phyloP scores from a whole-genome alignment of 2,113 vertebrate genomes.

The Xyliphius kryptos region DNA sequence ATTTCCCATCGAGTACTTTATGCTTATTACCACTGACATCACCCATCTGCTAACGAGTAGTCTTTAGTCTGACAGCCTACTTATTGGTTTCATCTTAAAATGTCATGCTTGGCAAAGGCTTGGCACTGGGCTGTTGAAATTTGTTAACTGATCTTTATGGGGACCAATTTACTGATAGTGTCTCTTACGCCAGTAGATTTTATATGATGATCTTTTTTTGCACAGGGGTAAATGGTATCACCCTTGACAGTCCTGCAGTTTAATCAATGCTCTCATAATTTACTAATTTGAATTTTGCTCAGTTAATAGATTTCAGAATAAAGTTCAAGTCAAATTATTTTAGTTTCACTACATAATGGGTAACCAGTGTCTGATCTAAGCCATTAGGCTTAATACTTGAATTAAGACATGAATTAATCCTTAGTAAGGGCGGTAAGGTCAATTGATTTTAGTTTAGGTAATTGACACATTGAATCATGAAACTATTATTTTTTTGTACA shows the following conservation, averaged over 20 bases:
- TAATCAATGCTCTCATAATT: conserved; percentile 11
- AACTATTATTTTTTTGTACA: too few species aligned
- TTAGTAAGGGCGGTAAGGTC: conserved; percentile 12
- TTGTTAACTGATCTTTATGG: conserved; percentile 35
- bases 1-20: conserved; percentile 25
- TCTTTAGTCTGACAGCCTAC: conserved; percentile 33
- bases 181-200: conserved; percentile 23
- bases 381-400: neutral
- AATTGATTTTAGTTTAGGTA: conserved; percentile 20
- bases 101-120: conserved; percentile 32
- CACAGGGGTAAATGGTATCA: too few species aligned
- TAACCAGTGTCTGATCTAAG: too few species aligned
- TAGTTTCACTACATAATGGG: too few species aligned
- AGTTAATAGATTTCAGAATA: too few species aligned
- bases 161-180: conserved; percentile 32
- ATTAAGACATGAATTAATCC: conserved; percentile 1
- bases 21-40: conserved; percentile 34
- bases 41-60: conserved; percentile 20
- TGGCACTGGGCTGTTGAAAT: conserved; percentile 32
- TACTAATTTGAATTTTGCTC: too few species aligned
- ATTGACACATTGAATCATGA: too few species aligned
- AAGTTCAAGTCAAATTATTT: too few species aligned
- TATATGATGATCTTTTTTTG: too few species aligned
- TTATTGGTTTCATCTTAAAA: conserved; percentile 35
- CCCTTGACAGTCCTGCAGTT: conserved; percentile 9